Conservation (phyloP, 2,797 vertebrate genomes). For the Molossus alvarezi region DNA sequence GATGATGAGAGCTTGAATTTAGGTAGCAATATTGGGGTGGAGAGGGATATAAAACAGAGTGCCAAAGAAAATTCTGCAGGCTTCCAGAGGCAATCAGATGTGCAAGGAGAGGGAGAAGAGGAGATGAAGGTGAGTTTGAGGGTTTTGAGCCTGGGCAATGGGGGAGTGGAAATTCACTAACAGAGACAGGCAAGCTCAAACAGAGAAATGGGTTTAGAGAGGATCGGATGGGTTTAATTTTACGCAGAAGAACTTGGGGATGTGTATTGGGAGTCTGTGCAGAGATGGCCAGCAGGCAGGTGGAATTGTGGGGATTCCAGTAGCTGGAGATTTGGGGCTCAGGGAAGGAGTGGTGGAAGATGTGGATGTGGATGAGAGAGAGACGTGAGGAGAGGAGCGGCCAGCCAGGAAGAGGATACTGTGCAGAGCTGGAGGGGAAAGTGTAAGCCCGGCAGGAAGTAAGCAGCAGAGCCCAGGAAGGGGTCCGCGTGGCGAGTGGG, state of each 20-base stretch:
- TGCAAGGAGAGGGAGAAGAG: neutral
- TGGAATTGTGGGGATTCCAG: neutral
- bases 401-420: fast-evolving
- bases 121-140: neutral
- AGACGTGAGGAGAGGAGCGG: neutral
- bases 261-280: neutral
- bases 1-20: neutral
- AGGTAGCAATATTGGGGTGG: neutral
- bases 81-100: neutral
- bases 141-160: neutral
- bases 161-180: neutral
- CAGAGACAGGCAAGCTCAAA: neutral
- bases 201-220: neutral
- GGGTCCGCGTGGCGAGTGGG: neutral
- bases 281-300: neutral
- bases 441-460: neutral
- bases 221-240: neutral
- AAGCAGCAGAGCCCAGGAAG: neutral
- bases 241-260: neutral
- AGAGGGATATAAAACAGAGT: neutral
- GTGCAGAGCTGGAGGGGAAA: neutral
- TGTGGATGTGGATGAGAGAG: neutral
- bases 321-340: neutral
- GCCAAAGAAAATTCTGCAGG: neutral
- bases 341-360: neutral